These are phyloP conservation scores for Papilio gigon DNA, from an alignment of 2,888 invertebrate genomes.

Conservation along the genomic window DNA sequence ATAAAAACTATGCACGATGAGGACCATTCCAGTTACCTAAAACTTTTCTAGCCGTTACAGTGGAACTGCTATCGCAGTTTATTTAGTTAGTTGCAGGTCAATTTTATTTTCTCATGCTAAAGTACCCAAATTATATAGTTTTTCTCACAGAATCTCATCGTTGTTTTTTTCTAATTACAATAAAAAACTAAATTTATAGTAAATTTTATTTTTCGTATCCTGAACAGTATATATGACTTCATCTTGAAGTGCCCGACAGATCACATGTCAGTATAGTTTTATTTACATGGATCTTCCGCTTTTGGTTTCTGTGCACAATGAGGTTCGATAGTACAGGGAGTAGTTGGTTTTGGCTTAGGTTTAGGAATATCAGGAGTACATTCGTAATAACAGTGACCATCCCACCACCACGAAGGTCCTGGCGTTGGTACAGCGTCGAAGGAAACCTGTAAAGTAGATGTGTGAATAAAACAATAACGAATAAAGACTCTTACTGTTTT, in stretches of 20 bases:
- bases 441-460: slow-evolving; percentile 51
- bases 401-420: slow-evolving; percentile 71
- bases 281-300: background rate
- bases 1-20: too few relatives aligned
- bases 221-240: too few relatives aligned
- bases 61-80: too few relatives aligned
- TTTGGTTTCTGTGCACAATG: background rate
- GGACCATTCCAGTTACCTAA: too few relatives aligned
- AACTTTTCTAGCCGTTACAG: too few relatives aligned
- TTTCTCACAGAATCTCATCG: too few relatives aligned
- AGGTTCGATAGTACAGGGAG: slow-evolving; percentile 10
- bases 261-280: background rate
- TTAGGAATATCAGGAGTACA: slow-evolving; percentile 42
- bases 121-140: too few relatives aligned
- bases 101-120: too few relatives aligned
- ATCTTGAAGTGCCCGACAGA: too few relatives aligned
- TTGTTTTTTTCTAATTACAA: background rate
- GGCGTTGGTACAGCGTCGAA: slow-evolving; percentile 64
- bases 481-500: background rate
- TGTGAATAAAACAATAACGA: background rate
- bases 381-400: slow-evolving; percentile 69
- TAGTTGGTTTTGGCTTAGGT: background rate
- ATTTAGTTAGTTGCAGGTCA: too few relatives aligned
- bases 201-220: background rate
- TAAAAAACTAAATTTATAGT: background rate